Evolutionary conservation across 2,113 vertebrate genomes (phyloP).

Genomic region (Pygoscelis adeliae): DNA sequence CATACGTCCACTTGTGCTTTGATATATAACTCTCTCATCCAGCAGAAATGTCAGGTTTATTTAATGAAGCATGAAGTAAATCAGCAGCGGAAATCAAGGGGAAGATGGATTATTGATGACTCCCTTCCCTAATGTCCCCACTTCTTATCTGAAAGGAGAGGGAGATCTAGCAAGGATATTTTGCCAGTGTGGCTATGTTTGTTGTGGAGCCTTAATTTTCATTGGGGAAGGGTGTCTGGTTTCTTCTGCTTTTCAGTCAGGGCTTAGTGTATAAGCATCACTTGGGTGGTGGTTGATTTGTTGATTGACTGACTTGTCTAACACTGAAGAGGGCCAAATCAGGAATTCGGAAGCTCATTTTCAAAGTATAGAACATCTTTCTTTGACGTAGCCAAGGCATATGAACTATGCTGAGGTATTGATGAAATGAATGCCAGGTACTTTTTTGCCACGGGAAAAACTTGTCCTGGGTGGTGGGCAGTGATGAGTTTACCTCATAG

Average conservation of each 20-base stretch:
- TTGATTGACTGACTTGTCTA: background rate
- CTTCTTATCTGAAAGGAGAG: background rate
- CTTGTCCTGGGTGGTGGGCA: background rate
- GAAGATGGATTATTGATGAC: background rate
- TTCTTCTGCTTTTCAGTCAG: background rate
- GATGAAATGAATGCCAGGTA: background rate
- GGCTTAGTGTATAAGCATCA: background rate
- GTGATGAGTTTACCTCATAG: background rate
- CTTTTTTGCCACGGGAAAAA: background rate
- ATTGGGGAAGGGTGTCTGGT: background rate
- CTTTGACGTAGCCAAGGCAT: background rate
- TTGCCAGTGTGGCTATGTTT: background rate
- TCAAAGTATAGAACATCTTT: background rate
- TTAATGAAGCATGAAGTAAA: constrained; percentile 25
- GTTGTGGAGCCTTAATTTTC: background rate
- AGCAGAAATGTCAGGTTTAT: constrained; percentile 43
- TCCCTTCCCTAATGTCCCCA: background rate
- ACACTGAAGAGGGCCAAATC: background rate
- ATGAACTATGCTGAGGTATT: background rate
- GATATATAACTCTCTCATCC: background rate
- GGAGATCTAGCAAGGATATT: background rate
- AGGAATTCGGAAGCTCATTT: background rate
- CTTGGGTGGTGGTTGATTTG: background rate
- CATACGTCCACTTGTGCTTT: constrained; percentile 46
- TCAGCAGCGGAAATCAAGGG: background rate